Percentiles rank a stretch among this genome's conserved stretches.
Evolutionary conservation across 2,113 vertebrate genomes (phyloP).

Genomic region (Synodontis membranacea): DNA sequence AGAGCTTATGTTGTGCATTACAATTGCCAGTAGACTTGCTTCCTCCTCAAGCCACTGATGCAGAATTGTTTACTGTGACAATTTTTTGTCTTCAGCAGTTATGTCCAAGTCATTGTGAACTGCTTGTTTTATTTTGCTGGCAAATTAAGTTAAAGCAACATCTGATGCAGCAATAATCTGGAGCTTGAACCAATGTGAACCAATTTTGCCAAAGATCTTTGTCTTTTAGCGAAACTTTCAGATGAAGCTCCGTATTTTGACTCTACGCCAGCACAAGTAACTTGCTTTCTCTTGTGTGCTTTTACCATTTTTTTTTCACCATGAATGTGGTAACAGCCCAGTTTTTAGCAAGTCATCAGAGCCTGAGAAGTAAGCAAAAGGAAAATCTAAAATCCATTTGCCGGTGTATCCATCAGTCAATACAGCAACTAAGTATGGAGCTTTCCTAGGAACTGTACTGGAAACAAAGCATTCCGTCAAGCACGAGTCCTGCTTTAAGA

Average conservation of each 20-base stretch:
- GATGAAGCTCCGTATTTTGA: neutral
- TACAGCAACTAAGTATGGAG: slow-evolving; percentile 1
- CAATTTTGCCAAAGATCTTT: neutral
- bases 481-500: slow-evolving; percentile 32
- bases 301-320: neutral
- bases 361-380: neutral
- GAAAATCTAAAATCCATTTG: neutral
- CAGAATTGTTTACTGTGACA: neutral
- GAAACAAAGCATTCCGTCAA: slow-evolving; percentile 43
- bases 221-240: neutral
- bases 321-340: neutral
- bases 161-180: neutral
- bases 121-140: neutral
- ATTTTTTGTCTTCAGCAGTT: neutral
- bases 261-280: neutral
- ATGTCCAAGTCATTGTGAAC: neutral
- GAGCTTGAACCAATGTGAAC: neutral
- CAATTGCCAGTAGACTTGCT: neutral
- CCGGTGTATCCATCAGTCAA: slow-evolving; percentile 17
- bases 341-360: slow-evolving; percentile 1
- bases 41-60: neutral
- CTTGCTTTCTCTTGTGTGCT: neutral
- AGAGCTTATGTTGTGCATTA: neutral
- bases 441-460: slow-evolving; percentile 12
- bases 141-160: too few species aligned